Evolutionary conservation across 2,888 invertebrate species (phyloP), one percentile per base, ranked within the genome.

Genomic region (Aspidiotus rigidus): DNA sequence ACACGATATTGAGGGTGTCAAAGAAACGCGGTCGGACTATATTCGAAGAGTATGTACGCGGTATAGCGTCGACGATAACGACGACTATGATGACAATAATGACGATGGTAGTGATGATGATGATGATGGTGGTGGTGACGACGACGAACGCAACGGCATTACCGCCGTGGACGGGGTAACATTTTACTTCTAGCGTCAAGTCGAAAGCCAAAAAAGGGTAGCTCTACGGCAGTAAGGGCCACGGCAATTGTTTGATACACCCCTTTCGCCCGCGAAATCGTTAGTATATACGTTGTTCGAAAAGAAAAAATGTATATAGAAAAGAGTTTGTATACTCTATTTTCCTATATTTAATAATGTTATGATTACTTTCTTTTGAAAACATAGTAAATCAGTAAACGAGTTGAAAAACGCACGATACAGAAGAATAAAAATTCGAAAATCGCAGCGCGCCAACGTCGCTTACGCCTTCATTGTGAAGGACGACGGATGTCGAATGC

Each of bases 1-100:
- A 66, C 66, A 66, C 66, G 66, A 66, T 66, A 66, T 66, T 44
- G 59, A 66, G 66, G 66, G 66, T 66, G 66, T 66, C 66, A 59
- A 66, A 66, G 66, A 66, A 66, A 66, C 66, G 66, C 49, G 66
- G 66, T 59, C 42, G 15, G 53, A 39, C 66, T 44, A 57, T 64
- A 62, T 62, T 62, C 49, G 55, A 17, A 44, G 64, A 64, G 55
- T 41, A 64, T 55, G 53, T 55, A 64, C 64, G 54, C 64, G 41
- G 39, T 53, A 53, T 53, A 53, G 11, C 41, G 64, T 39, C 28
- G 57, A 57, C 55, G 28, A 40, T 42, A 15, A 56, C 28, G 11
- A 16, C 39, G n/a, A 39, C 55, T 9, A 7, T 40, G 15, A 64
- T 40, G 49, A 11, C 55, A 55, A n/a, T 40, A 15, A 16, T 39